These are phyloP conservation scores for Ashinkailepas kermadecensis DNA, from an alignment of 2,888 invertebrate species.

Conservation along the genomic window DNA sequence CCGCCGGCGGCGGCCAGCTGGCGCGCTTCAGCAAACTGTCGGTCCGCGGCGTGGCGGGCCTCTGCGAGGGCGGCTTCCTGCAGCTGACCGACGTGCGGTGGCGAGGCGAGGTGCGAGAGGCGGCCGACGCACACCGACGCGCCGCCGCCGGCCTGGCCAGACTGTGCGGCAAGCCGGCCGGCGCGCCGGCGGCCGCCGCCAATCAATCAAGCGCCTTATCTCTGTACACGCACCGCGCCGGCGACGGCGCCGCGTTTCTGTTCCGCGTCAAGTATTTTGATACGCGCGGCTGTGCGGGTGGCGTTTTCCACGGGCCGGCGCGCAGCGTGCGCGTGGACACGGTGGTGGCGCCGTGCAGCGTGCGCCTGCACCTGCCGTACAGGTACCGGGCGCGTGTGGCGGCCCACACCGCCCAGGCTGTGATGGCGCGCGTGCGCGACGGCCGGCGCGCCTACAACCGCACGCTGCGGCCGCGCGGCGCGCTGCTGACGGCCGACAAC, in stretches of 20 bases:
- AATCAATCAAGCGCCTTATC: slow-evolving; percentile 18
- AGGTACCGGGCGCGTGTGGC: not conserved
- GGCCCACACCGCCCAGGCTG: not conserved
- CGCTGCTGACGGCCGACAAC: not conserved
- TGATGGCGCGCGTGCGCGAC: not conserved
- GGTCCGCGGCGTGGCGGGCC: not conserved
- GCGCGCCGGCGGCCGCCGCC: not conserved
- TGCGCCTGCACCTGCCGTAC: not conserved
- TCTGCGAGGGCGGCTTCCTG: not conserved
- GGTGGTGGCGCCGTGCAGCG: not conserved
- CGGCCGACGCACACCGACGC: not conserved
- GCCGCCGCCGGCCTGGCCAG: not conserved
- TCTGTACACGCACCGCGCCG: not conserved
- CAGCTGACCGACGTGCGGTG: slow-evolving; percentile 15
- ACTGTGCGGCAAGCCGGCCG: slow-evolving; percentile 1
- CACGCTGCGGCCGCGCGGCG: not conserved
- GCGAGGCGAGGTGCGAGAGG: not conserved
- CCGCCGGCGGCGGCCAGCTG: not conserved
- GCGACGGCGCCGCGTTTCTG: not conserved
- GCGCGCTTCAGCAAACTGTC: not conserved
- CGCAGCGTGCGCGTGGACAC: too few relatives aligned
- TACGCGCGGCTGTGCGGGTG: not conserved
- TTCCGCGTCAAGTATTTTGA: not conserved
- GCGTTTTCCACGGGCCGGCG: not conserved
- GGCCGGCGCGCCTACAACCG: not conserved